Percentiles rank a stretch among this genome's conserved stretches.
Evolutionary conservation across 2,797 vertebrate genomes (phyloP).

Genomic region (Taenioides sp.): DNA sequence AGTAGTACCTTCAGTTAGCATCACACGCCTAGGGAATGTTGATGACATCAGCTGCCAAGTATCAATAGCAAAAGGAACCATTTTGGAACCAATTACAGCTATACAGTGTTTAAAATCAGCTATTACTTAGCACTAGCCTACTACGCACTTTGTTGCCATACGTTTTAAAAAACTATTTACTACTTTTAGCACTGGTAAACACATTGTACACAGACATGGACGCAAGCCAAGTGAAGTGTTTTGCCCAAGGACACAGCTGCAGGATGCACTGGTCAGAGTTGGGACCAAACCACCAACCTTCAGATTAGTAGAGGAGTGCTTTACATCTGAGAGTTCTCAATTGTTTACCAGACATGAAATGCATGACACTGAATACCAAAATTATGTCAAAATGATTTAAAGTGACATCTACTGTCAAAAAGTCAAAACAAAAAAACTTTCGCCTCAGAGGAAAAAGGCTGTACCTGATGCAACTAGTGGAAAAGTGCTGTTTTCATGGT

Average conservation of each 20-base stretch:
- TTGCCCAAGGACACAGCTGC: neutral
- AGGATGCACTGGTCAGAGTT: too few relatives aligned
- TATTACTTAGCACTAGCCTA: too few relatives aligned
- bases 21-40: too few relatives aligned
- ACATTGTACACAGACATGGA: neutral
- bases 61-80: too few relatives aligned
- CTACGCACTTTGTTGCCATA: too few relatives aligned
- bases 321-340: neutral
- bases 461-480: constrained; percentile 2
- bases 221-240: neutral
- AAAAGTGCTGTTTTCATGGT: neutral
- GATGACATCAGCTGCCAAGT: too few relatives aligned
- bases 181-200: too few relatives aligned
- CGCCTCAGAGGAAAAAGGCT: neutral
- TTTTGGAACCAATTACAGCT: too few relatives aligned
- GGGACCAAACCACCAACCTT: too few relatives aligned
- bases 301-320: neutral
- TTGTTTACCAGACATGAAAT: neutral
- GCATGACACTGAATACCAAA: neutral
- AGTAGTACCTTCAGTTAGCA: too few relatives aligned
- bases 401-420: neutral
- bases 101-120: too few relatives aligned
- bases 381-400: neutral
- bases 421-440: neutral
- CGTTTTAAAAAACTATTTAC: too few relatives aligned